Evolutionary conservation across 2,113 vertebrate species (phyloP).

Genomic region (Hypocryptadius cinnamomeus): DNA sequence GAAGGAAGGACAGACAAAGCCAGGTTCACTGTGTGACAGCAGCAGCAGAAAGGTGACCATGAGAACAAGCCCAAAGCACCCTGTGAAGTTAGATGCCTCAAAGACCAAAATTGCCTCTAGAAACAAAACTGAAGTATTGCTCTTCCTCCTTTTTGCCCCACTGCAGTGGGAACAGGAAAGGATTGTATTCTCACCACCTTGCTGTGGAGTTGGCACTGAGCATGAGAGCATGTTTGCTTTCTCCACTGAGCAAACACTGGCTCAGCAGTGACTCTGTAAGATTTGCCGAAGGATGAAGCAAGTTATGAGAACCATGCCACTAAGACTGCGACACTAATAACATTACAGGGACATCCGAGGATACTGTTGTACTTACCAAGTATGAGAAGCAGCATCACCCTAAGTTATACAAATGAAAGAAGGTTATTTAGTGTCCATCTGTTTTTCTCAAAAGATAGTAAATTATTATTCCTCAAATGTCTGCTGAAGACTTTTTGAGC

Average conservation of each 20-base stretch:
- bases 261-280: background rate
- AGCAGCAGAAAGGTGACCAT: background rate
- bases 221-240: background rate
- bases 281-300: background rate
- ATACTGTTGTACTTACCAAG: background rate
- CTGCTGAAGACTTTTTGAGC: background rate
- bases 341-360: background rate
- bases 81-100: background rate
- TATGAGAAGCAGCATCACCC: background rate
- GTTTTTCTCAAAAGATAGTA: background rate
- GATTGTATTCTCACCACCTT: background rate
- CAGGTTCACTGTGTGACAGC: background rate
- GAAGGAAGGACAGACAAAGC: background rate
- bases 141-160: background rate
- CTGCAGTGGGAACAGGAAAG: background rate
- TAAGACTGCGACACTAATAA: background rate
- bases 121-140: background rate
- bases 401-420: background rate
- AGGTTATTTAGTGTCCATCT: background rate
- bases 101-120: background rate
- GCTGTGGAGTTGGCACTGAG: background rate
- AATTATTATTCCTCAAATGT: background rate
- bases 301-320: background rate
- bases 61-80: background rate
- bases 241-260: background rate